Conservation (phyloP, 2,113 vertebrate species). For the Potamarius usumacintae region DNA sequence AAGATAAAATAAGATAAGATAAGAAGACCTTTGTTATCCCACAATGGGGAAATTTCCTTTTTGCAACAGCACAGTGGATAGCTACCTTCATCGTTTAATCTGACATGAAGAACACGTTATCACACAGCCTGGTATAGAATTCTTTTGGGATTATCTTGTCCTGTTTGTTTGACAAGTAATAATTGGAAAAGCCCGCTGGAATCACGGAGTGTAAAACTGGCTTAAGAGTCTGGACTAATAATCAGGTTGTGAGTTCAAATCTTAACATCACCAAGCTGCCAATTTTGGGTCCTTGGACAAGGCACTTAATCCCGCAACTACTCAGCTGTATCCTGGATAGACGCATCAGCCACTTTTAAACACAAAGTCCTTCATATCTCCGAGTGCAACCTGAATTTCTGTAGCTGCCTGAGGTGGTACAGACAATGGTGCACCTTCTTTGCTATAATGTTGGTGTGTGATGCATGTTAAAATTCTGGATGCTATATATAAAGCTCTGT, state of each 20-base stretch:
- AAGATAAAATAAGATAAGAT: too few relatives aligned
- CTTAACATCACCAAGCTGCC: background rate
- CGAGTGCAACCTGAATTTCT: too few relatives aligned
- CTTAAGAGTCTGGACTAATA: background rate
- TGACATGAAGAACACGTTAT: too few relatives aligned
- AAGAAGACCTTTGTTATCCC: too few relatives aligned
- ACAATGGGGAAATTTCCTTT: too few relatives aligned
- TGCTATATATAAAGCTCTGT: background rate
- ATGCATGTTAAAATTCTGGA: background rate
- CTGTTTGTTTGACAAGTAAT: background rate
- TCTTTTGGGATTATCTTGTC: background rate
- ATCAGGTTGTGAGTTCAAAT: background rate
- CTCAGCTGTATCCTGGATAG: background rate
- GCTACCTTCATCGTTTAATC: background rate
- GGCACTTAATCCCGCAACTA: background rate
- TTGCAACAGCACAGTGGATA: background rate
- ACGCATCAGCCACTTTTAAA: too few relatives aligned
- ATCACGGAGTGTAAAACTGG: background rate
- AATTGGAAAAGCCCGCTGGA: too few relatives aligned
- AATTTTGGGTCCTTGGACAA: background rate
- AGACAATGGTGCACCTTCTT: too few relatives aligned
- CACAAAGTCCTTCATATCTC: too few relatives aligned
- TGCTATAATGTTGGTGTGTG: too few relatives aligned
- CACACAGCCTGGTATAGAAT: background rate
- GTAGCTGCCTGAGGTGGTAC: background rate